Percentiles rank a stretch among this genome's conserved stretches.
phyloP scores from a whole-genome alignment of 2,888 invertebrate species.

The Drosophila paucipuncta region DNA sequence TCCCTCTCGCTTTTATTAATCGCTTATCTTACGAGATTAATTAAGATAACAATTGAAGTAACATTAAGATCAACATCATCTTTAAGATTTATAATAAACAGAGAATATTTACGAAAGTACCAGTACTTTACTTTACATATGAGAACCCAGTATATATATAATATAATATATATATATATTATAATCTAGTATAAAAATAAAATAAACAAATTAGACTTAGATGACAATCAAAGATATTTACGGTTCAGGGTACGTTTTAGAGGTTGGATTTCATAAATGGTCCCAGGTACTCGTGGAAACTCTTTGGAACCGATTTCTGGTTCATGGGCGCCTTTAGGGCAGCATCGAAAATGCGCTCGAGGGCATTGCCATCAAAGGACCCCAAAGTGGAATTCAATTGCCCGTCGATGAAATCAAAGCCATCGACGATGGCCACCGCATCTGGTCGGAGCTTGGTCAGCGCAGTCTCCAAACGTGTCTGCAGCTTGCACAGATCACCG shows the following conservation, averaged over 20 bases:
- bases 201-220: background rate
- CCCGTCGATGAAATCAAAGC: slow-evolving; percentile 94
- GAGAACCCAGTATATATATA: too few relatives aligned
- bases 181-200: background rate
- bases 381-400: slow-evolving; percentile 91
- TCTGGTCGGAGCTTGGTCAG: slow-evolving; percentile 92
- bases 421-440: slow-evolving; percentile 95
- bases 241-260: slow-evolving; percentile 30
- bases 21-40: background rate
- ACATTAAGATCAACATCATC: background rate
- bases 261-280: slow-evolving; percentile 89
- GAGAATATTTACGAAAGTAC: background rate
- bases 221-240: background rate
- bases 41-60: background rate
- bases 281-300: slow-evolving; percentile 88
- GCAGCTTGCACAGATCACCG: slow-evolving; percentile 85
- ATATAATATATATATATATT: too few relatives aligned
- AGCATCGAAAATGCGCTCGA: slow-evolving; percentile 91
- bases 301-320: slow-evolving; percentile 91
- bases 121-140: too few relatives aligned
- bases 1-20: background rate
- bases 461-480: slow-evolving; percentile 89
- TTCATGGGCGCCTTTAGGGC: slow-evolving; percentile 93
- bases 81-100: background rate
- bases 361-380: slow-evolving; percentile 93